Evolutionary conservation across 2,797 vertebrate genomes (phyloP).

Genomic region (Vireo griseus): DNA sequence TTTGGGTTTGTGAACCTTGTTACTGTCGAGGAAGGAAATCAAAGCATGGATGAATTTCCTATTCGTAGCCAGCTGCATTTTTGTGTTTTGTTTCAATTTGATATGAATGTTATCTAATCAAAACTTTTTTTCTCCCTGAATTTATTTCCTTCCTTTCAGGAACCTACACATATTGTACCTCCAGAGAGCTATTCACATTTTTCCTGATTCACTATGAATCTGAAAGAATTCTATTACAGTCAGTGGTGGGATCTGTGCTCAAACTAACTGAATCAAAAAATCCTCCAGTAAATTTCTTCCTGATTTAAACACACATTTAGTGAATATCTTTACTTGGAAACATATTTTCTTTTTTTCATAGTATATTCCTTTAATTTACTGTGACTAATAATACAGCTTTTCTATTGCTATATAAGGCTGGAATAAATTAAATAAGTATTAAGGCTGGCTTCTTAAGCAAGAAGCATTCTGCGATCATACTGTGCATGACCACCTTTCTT

Average conservation of each 20-base stretch:
- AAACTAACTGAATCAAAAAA: background rate
- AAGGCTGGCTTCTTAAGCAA: background rate
- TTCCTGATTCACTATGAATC: background rate
- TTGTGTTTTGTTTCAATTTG: background rate
- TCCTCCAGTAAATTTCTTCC: background rate
- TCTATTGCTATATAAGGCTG: background rate
- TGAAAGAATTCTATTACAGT: background rate
- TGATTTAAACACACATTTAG: background rate
- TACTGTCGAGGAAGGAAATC: slow-evolving; percentile 9
- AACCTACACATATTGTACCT: background rate
- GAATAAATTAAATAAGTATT: background rate
- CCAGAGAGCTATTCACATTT: background rate
- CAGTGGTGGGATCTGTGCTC: background rate
- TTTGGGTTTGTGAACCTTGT: background rate
- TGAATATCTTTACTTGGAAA: background rate
- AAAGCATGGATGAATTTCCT: background rate
- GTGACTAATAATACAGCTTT: background rate
- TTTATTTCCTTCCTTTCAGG: slow-evolving; percentile 13
- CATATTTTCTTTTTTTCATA: background rate
- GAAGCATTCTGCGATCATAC: background rate
- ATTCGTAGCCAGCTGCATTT: background rate
- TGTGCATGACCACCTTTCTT: background rate
- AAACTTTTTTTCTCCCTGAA: background rate
- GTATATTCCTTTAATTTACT: background rate
- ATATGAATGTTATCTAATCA: background rate